A percentile compares a stretch with the other conserved stretches of the same genome.
These are phyloP conservation scores for Plutella xylostella DNA, from an alignment of 2,888 invertebrate genomes.

Conservation along the genomic window DNA sequence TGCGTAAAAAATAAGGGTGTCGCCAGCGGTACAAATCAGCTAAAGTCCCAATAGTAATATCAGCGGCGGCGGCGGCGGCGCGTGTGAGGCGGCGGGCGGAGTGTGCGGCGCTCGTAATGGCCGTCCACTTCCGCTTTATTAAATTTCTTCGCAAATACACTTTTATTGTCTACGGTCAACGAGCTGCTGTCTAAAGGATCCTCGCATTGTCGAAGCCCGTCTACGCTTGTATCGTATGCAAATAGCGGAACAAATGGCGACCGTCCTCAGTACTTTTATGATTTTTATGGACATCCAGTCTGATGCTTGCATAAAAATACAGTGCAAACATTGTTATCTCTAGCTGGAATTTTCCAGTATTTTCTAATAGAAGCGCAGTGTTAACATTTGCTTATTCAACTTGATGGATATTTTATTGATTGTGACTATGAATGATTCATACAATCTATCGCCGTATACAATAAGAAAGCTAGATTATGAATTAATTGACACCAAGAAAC, in stretches of 20 bases:
- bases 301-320: conserved; percentile 1
- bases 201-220: conserved; percentile 42
- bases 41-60: not conserved
- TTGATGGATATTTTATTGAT: not conserved
- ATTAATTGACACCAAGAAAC: too few relatives aligned
- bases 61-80: conserved; percentile 10
- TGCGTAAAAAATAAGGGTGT: not conserved
- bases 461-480: too few relatives aligned
- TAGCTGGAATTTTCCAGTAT: not conserved
- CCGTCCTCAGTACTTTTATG: conserved; percentile 50
- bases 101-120: conserved; percentile 42
- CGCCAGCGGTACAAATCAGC: not conserved
- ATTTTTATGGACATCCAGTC: conserved; percentile 29
- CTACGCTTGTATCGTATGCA: conserved; percentile 63
- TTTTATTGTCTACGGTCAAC: conserved; percentile 59
- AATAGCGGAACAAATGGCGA: conserved; percentile 55
- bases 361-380: not conserved
- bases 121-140: conserved; percentile 67
- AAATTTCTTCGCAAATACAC: conserved; percentile 69
- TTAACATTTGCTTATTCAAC: not conserved
- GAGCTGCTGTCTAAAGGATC: conserved; percentile 50
- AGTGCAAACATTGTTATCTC: conserved; percentile 4
- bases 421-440: not conserved
- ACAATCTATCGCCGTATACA: too few relatives aligned
- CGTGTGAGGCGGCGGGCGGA: conserved; percentile 50